Evolutionary conservation across 2,888 invertebrate genomes (phyloP).

Genomic region (Caenorhabditis sp.): DNA sequence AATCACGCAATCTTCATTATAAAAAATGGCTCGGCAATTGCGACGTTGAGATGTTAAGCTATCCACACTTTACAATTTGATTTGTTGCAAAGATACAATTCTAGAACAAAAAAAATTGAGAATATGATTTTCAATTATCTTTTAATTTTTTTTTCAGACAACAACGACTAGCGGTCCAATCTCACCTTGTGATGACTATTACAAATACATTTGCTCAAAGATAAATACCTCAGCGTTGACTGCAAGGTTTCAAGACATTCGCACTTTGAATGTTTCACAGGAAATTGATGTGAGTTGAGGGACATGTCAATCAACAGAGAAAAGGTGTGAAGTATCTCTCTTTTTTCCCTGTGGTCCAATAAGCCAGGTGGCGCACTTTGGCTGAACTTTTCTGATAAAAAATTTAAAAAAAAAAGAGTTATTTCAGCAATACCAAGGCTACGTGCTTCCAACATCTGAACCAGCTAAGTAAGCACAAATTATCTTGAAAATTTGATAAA

Average conservation of each 20-base stretch:
- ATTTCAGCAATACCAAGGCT: slow-evolving; percentile 58
- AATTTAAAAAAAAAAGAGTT: background rate
- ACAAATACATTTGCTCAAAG: slow-evolving; percentile 42
- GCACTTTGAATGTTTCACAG: background rate
- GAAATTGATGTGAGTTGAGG: slow-evolving; percentile 51
- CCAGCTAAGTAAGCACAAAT: slow-evolving; percentile 16
- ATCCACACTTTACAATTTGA: background rate
- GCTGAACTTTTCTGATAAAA: no score
- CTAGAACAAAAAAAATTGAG: background rate
- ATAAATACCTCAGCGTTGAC: background rate
- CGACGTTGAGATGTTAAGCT: background rate
- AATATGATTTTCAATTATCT: no score
- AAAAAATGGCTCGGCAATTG: background rate
- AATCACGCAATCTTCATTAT: background rate
- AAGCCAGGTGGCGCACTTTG: no score
- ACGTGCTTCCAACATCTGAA: slow-evolving; percentile 16
- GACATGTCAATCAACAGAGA: no score
- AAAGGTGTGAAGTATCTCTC: no score
- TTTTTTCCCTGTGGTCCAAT: no score
- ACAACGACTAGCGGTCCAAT: background rate
- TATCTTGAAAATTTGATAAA: background rate
- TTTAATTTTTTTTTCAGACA: background rate
- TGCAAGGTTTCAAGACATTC: slow-evolving; percentile 8
- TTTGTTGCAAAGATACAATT: background rate
- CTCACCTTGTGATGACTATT: slow-evolving; percentile 45